Percentiles rank a stretch among this genome's conserved stretches.
Conservation (phyloP, 1,140 invertebrate species). For the Bombus sibiricus region DNA sequence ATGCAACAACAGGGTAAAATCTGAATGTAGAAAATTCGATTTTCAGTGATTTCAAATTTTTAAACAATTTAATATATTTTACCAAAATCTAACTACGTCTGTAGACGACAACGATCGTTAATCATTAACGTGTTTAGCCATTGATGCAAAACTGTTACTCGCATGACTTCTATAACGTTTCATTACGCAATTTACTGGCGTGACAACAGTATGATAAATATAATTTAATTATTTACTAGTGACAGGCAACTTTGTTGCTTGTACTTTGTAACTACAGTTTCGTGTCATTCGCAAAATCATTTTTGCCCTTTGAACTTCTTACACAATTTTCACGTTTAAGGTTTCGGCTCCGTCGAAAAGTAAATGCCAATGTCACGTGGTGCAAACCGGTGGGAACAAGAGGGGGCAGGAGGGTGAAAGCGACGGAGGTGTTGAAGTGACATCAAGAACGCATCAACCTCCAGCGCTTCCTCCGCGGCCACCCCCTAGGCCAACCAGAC, state of each 20-base stretch:
- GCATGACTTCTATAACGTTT: not conserved
- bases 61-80: not conserved
- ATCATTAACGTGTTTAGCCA: not conserved
- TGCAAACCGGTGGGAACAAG: slow-evolving; percentile 72
- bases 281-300: not conserved
- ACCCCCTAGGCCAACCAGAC: slow-evolving; percentile 77
- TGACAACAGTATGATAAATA: not conserved
- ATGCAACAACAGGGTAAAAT: too few species aligned
- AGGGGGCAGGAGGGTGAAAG: slow-evolving; percentile 71
- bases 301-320: not conserved
- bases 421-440: slow-evolving; percentile 71
- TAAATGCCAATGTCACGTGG: slow-evolving; percentile 80
- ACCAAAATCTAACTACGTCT: not conserved
- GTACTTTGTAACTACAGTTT: not conserved
- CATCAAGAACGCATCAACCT: slow-evolving; percentile 79
- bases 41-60: not conserved
- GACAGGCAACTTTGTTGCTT: not conserved
- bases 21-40: not conserved
- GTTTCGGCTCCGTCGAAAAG: slow-evolving; percentile 76
- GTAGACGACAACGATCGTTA: slow-evolving; percentile 13
- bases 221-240: not conserved
- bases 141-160: not conserved
- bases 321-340: slow-evolving; percentile 49
- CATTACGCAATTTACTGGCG: not conserved
- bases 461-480: slow-evolving; percentile 79